phyloP scores from a whole-genome alignment of 2,113 vertebrate species.

The Scolopax mira region DNA sequence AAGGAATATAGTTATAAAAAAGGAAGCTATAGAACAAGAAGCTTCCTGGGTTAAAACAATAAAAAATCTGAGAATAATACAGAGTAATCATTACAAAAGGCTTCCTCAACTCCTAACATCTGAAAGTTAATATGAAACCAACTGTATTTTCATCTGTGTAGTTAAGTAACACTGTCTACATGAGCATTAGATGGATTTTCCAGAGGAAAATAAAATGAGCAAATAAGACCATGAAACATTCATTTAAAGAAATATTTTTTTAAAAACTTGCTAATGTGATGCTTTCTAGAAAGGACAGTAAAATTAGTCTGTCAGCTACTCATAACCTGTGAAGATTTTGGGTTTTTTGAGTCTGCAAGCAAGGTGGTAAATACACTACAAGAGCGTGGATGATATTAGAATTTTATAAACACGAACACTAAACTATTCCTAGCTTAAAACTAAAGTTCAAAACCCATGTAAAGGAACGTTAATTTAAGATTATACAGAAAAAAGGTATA shows the following conservation, averaged over 20 bases:
- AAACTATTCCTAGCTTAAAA: not conserved
- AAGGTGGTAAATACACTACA: rapidly evolving
- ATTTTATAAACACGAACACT: not conserved
- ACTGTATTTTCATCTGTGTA: not conserved
- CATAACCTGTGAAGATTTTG: not conserved
- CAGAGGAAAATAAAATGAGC: not conserved
- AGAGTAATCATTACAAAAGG: not conserved
- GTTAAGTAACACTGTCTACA: not conserved
- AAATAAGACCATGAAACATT: not conserved
- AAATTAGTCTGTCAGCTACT: not conserved
- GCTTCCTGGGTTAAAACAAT: not conserved
- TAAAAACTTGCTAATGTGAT: not conserved
- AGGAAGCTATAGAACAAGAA: not conserved
- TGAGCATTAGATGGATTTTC: not conserved
- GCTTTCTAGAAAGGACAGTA: not conserved
- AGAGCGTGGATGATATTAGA: not conserved
- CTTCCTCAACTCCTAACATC: not conserved
- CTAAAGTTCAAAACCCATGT: not conserved
- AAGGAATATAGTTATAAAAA: not conserved
- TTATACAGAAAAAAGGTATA: not conserved
- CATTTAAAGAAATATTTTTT: not conserved
- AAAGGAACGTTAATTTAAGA: not conserved
- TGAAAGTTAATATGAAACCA: not conserved
- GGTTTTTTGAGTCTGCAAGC: not conserved
- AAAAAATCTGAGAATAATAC: not conserved